A percentile compares a stretch with the other conserved stretches of the same genome.
phyloP scores from a whole-genome alignment of 2,113 vertebrate species.

The Mormyrus iriodes region DNA sequence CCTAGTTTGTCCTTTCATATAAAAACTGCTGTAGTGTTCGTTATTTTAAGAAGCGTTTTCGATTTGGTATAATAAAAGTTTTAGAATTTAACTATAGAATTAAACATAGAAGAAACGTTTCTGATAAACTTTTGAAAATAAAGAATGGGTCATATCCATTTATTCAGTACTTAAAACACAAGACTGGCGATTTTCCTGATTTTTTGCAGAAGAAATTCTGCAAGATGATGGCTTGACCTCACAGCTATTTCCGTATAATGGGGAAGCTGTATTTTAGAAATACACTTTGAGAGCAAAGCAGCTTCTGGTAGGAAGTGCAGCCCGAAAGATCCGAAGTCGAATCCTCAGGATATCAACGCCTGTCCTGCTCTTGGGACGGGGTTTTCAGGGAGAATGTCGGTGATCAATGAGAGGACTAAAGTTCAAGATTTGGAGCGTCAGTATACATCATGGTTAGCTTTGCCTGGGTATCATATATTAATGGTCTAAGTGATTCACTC shows the following conservation, averaged over 20 bases:
- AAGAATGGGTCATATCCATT: background rate
- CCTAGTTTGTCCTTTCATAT: background rate
- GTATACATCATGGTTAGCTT: background rate
- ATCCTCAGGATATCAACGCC: background rate
- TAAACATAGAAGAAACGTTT: background rate
- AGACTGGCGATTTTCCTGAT: background rate
- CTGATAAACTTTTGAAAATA: background rate
- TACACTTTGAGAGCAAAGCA: background rate
- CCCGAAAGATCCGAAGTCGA: background rate
- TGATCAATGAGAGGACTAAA: background rate
- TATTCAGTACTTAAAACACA: background rate
- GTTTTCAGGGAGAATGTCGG: background rate
- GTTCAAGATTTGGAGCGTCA: background rate
- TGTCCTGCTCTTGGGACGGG: no score
- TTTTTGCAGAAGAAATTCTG: background rate
- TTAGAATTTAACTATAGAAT: background rate
- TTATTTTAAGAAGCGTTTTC: background rate
- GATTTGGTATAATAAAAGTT: background rate
- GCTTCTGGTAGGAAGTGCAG: background rate
- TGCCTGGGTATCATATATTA: background rate
- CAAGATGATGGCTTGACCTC: background rate
- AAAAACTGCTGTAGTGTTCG: background rate
- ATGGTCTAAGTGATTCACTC: background rate
- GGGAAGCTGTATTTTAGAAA: background rate
- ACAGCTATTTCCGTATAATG: background rate